phyloP scores from a whole-genome alignment of 2,797 vertebrate species.

The Labeo calbasu region DNA sequence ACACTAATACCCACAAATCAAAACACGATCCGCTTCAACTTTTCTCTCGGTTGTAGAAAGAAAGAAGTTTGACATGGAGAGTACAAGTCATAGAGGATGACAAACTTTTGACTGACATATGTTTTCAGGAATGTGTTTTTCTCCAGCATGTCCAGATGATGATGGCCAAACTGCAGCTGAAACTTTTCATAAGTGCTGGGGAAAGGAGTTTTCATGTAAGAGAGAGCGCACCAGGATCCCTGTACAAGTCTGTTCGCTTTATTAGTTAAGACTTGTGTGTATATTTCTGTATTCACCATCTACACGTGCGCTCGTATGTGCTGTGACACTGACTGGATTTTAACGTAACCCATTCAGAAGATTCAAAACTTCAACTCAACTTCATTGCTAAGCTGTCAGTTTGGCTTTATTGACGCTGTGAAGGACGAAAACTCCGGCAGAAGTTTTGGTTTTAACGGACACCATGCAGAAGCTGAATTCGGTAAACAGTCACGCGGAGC shows the following conservation, averaged over 20 bases:
- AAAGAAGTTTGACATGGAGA: slow-evolving; percentile 37
- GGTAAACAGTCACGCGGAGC: slow-evolving; percentile 70
- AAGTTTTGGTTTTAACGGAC: background rate
- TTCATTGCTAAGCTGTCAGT: background rate
- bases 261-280: slow-evolving; percentile 15
- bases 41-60: slow-evolving; percentile 36
- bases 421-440: background rate
- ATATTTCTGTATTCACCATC: background rate
- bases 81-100: slow-evolving; percentile 9
- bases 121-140: slow-evolving; percentile 26
- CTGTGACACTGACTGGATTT: slow-evolving; percentile 10
- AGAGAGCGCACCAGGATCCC: slow-evolving; percentile 9
- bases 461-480: slow-evolving; percentile 76
- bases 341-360: background rate
- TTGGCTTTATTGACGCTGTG: background rate
- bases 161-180: slow-evolving; percentile 46
- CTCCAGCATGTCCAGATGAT: slow-evolving; percentile 20
- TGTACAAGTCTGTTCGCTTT: slow-evolving; percentile 21
- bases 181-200: slow-evolving; percentile 43
- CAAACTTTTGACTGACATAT: slow-evolving; percentile 20
- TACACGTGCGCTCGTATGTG: background rate
- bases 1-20: slow-evolving; percentile 46
- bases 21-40: slow-evolving; percentile 49
- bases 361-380: background rate
- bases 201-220: slow-evolving; percentile 7